phyloP scores from a whole-genome alignment of 1,140 invertebrate genomes.

The Hetaerina americana region DNA sequence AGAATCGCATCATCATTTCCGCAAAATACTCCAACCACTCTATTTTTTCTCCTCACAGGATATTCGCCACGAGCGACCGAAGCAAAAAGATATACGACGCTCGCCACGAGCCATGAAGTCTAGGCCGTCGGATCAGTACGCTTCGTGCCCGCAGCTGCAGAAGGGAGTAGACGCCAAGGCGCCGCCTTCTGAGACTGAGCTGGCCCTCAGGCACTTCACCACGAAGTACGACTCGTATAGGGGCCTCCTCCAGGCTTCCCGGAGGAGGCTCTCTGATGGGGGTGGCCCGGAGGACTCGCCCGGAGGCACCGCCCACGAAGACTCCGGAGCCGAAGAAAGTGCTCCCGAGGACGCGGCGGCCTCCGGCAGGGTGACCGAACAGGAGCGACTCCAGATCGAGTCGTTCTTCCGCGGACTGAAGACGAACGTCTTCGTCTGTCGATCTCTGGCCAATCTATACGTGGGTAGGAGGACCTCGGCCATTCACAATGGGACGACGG shows the following conservation, averaged over 20 bases:
- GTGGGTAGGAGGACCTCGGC: conserved; percentile 37
- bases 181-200: not conserved
- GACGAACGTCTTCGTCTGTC: conserved; percentile 64
- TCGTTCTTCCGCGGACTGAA: conserved; percentile 66
- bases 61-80: too few species aligned
- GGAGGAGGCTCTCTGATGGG: not conserved
- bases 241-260: not conserved
- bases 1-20: too few species aligned
- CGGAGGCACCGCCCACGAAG: not conserved
- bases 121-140: not conserved
- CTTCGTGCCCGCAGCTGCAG: not conserved
- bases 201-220: not conserved
- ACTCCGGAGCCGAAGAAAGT: conserved; percentile 10
- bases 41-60: too few species aligned
- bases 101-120: too few species aligned
- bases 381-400: conserved; percentile 62
- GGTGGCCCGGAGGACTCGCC: not conserved
- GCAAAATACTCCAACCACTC: too few species aligned
- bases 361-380: conserved; percentile 37
- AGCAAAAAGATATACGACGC: too few species aligned
- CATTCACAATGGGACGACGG: conserved; percentile 28
- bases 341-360: not conserved
- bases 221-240: conserved; percentile 3
- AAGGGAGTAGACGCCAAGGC: not conserved
- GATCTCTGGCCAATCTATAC: conserved; percentile 67